Base-by-base conservation (phyloP, 2,888 invertebrate genomes). In the Tetramorium bicarinatum region DNA sequence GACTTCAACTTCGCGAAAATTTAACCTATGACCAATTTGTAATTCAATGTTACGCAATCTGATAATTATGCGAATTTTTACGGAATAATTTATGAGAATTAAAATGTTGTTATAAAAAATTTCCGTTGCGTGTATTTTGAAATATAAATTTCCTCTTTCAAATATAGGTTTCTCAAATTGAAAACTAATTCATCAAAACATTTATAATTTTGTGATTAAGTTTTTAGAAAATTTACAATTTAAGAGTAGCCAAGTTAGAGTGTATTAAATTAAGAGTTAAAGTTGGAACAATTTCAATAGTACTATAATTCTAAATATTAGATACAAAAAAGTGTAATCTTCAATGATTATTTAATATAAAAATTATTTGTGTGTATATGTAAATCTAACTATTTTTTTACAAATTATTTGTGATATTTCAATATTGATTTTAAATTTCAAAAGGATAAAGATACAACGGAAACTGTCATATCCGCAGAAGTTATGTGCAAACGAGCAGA, bases 401-500 rank as follows among this genome's bases (percentile, higher is more conserved):
- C 1, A 47, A 64, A 76, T 49, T 49, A 21, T 21, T 49, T 49
- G 0, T 66, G 9, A 9, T 4, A 15, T 3, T 52, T 49, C 13
- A 49, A 38, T 49, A n/a, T 15, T 13, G 9, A 67, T 67, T 71
- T 71, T 71, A 34, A 79, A 54, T 54, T 41, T 15, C 2, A 21
- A 41, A 2, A 54, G 15, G 25, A 52, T 41, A 13, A 21, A 54
- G 4, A 29, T 52, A 25, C 6, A 52, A 54, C 21, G 1, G 9
- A 54, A 29, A 15, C 44, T 62, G 41, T 67, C 44, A 41, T 34
- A n/a, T 62, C 13, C 11, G 47, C 38, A 41, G 62, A 76, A 82
- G 64, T 88, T 84, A 71, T 47, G 49, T 56, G 18, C 6, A 76
- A 52, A 64, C 25, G 29, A 44, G 25, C 21, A 15, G 41, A 64